These are phyloP conservation scores for Xenops minutus DNA, from an alignment of 2,797 vertebrate species.

Conservation along the genomic window DNA sequence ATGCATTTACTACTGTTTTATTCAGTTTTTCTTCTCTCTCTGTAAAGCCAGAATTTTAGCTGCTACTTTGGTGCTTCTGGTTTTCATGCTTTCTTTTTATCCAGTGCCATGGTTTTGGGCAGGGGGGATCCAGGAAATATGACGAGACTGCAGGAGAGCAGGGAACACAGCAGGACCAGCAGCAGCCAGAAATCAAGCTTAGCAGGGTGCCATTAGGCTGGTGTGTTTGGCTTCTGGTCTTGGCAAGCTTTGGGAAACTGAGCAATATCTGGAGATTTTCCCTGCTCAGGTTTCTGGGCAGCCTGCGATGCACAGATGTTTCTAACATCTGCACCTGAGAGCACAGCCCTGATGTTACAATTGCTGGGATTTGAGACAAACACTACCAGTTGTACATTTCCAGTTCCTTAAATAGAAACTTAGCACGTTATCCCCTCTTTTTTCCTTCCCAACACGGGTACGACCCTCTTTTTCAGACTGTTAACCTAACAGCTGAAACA, in stretches of 20 bases:
- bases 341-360: background rate
- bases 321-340: background rate
- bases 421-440: background rate
- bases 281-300: background rate
- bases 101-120: background rate
- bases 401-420: background rate
- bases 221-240: background rate
- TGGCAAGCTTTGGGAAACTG: background rate
- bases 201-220: background rate
- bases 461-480: background rate
- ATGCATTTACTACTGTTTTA: background rate
- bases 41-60: background rate
- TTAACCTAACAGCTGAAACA: background rate
- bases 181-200: background rate
- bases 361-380: background rate
- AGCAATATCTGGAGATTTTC: background rate
- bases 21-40: background rate
- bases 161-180: background rate
- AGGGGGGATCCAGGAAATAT: background rate
- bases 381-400: background rate
- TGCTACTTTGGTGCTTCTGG: background rate
- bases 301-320: background rate
- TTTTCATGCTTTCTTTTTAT: background rate
- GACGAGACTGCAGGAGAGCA: background rate
- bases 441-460: background rate